phyloP scores from a whole-genome alignment of 92 coral and sea anemone species.

The Ricordea florida region DNA sequence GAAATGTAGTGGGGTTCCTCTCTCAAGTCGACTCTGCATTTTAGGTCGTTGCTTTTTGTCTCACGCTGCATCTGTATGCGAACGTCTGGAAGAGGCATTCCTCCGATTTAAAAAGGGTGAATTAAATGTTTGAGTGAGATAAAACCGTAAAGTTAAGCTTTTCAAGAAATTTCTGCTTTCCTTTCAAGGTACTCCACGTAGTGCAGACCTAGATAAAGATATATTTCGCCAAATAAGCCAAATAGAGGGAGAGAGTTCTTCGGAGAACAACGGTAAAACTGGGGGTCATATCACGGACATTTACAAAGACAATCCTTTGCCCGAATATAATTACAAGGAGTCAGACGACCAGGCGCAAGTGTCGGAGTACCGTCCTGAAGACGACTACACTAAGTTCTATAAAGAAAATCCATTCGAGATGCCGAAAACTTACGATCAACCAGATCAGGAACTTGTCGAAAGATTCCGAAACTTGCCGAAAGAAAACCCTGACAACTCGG shows the following conservation, averaged over 20 bases:
- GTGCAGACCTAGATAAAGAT: constrained; percentile 15
- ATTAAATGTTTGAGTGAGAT: background rate
- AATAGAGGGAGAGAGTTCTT: constrained; percentile 25
- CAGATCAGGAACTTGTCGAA: constrained; percentile 14
- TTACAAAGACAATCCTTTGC: constrained; percentile 68
- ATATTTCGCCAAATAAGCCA: constrained; percentile 31
- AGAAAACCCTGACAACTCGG: constrained; percentile 5
- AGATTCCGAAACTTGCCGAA: background rate
- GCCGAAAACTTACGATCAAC: background rate
- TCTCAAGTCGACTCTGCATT: too few species aligned
- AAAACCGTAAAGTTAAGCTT: too few species aligned
- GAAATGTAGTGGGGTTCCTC: too few species aligned
- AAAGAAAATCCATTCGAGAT: constrained; percentile 20
- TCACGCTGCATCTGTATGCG: too few species aligned
- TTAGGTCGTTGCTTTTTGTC: too few species aligned
- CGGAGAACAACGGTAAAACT: background rate
- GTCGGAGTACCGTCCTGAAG: constrained; percentile 1
- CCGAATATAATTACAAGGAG: constrained; percentile 74
- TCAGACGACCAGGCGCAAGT: constrained; percentile 17
- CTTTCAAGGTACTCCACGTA: constrained; percentile 11
- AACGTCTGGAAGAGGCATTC: too few species aligned
- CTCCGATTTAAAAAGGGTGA: background rate
- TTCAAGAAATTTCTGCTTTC: too few species aligned
- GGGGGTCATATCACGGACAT: constrained; percentile 25
- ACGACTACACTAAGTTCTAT: background rate